Conservation (phyloP, 2,888 invertebrate genomes). For the Diarsia brunnea region DNA sequence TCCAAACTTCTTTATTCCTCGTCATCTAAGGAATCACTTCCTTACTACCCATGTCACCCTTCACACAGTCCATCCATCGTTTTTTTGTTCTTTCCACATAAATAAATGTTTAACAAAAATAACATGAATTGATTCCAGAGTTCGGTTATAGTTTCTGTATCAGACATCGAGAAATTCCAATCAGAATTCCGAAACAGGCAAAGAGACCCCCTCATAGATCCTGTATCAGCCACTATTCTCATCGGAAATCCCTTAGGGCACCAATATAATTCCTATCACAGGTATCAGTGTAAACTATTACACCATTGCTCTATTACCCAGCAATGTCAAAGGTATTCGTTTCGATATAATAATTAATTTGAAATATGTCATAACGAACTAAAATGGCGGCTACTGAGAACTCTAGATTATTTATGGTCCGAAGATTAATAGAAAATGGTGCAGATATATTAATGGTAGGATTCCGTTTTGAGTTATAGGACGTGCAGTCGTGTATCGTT, state of each 20-base stretch:
- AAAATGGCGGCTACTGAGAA: slow-evolving; percentile 59
- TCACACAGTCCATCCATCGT: too few relatives aligned
- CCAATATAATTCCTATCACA: not conserved
- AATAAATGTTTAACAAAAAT: too few relatives aligned
- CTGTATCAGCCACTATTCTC: not conserved
- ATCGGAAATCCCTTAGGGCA: not conserved
- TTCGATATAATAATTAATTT: slow-evolving; percentile 71
- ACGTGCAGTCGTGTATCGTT: slow-evolving; percentile 25
- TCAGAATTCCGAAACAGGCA: too few relatives aligned
- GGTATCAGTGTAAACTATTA: slow-evolving; percentile 20
- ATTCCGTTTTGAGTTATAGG: slow-evolving; percentile 42
- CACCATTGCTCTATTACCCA: not conserved
- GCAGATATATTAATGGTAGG: slow-evolving; percentile 44
- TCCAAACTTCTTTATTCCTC: too few relatives aligned
- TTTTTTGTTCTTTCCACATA: too few relatives aligned
- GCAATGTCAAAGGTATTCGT: slow-evolving; percentile 58
- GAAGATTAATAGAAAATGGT: slow-evolving; percentile 55
- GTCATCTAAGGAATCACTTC: too few relatives aligned
- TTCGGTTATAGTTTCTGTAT: too few relatives aligned
- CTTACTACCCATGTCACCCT: too few relatives aligned
- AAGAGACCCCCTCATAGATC: too few relatives aligned
- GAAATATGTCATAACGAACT: slow-evolving; percentile 71
- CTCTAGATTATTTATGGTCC: slow-evolving; percentile 58
- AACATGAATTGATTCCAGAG: too few relatives aligned
- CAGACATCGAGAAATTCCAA: too few relatives aligned